phyloP scores from a whole-genome alignment of 2,888 invertebrate genomes.

The Lasioglossum zephyrum region DNA sequence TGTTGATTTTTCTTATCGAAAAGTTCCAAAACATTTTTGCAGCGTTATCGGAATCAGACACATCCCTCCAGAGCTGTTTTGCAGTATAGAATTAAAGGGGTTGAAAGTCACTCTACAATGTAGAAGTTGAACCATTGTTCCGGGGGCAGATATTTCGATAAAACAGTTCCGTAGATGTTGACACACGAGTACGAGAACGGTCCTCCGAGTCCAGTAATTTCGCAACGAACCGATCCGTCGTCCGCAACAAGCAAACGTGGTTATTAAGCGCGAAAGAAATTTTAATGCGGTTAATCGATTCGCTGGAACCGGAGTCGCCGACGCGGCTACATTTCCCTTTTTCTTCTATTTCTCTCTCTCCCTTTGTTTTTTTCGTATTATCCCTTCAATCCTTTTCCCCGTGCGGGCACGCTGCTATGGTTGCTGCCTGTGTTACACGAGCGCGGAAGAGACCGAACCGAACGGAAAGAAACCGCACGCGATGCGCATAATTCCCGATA shows the following conservation, averaged over 20 bases:
- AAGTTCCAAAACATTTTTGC: background rate
- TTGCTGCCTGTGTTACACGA: constrained; percentile 41
- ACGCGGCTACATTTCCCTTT: background rate
- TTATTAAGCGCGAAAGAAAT: constrained; percentile 58
- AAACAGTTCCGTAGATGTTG: background rate
- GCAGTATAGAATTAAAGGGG: too few species aligned
- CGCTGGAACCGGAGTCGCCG: constrained; percentile 54
- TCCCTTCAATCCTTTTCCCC: constrained; percentile 13
- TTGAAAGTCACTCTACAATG: background rate
- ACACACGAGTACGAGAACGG: background rate
- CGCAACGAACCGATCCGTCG: constrained; percentile 18
- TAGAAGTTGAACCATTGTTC: background rate
- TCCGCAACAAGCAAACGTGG: constrained; percentile 42
- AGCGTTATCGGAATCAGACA: background rate
- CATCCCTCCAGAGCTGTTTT: background rate
- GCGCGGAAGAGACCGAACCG: constrained; percentile 42
- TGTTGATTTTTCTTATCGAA: background rate
- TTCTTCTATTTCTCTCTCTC: background rate
- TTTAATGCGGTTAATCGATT: constrained; percentile 55
- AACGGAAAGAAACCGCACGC: constrained; percentile 40
- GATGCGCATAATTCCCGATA: constrained; percentile 57
- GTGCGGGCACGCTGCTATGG: background rate
- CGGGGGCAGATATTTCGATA: background rate
- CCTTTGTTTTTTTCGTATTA: background rate
- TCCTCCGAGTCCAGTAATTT: constrained; percentile 26